Percentiles rank a stretch among this genome's conserved stretches.
Evolutionary conservation across 2,888 invertebrate genomes (phyloP).

Genomic region (Pteria penguin): DNA sequence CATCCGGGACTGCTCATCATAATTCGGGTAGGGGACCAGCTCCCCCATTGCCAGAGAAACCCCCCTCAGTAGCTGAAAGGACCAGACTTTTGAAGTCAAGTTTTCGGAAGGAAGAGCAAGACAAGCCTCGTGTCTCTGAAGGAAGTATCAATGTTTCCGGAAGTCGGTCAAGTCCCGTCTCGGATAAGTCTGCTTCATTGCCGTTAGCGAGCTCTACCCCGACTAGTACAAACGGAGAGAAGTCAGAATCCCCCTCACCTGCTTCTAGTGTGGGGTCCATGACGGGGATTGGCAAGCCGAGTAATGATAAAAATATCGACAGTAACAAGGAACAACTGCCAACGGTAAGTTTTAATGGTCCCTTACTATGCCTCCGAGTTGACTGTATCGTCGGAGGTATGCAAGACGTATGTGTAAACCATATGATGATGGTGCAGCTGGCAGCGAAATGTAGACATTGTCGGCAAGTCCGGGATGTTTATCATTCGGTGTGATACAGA

Average conservation of each 20-base stretch:
- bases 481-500: no score
- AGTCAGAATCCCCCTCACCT: slow-evolving; percentile 55
- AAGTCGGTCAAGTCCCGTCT: slow-evolving; percentile 55
- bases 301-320: slow-evolving; percentile 17
- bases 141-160: slow-evolving; percentile 18
- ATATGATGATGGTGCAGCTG: no score
- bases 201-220: slow-evolving; percentile 50
- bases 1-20: not conserved
- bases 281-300: slow-evolving; percentile 33
- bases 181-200: slow-evolving; percentile 54
- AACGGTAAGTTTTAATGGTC: not conserved
- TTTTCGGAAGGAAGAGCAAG: slow-evolving; percentile 69
- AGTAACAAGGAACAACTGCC: slow-evolving; percentile 18
- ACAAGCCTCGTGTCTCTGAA: slow-evolving; percentile 57
- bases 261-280: slow-evolving; percentile 40
- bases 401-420: no score
- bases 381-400: no score
- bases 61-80: slow-evolving; percentile 73
- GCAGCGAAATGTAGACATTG: no score
- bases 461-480: no score
- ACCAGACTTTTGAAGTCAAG: slow-evolving; percentile 69
- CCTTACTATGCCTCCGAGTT: no score
- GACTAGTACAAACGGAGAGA: slow-evolving; percentile 56
- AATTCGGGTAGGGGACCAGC: slow-evolving; percentile 60
- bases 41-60: slow-evolving; percentile 73